Conservation (phyloP, 2,797 vertebrate species). For the Lophotriccus pileatus region DNA sequence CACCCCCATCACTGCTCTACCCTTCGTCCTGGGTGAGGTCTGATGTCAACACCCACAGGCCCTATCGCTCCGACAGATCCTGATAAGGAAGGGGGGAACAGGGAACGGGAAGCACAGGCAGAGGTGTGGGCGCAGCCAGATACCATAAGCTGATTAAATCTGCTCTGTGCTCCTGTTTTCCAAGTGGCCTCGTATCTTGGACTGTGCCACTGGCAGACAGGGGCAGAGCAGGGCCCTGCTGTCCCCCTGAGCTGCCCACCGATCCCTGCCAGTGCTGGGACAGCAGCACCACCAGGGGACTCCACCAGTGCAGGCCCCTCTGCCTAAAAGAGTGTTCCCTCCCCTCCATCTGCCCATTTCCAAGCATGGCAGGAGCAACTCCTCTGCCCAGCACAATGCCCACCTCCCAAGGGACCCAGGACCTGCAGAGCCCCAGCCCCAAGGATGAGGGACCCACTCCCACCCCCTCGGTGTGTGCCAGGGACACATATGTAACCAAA, state of each 20-base stretch:
- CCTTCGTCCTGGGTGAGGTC: neutral
- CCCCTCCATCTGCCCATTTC: neutral
- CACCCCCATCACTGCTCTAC: fast-evolving
- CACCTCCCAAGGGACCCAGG: neutral
- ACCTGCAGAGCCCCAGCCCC: neutral
- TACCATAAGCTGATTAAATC: neutral
- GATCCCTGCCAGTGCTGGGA: fast-evolving
- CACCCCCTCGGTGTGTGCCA: fast-evolving
- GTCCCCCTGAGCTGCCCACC: neutral
- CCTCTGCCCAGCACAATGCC: neutral
- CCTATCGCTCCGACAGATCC: neutral
- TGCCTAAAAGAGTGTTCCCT: neutral
- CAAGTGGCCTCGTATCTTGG: neutral
- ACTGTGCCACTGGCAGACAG: neutral
- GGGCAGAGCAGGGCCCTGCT: neutral
- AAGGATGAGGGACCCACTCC: fast-evolving
- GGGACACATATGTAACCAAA: neutral
- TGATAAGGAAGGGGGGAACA: neutral
- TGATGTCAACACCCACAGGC: neutral
- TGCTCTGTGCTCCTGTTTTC: neutral
- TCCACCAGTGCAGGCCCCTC: neutral
- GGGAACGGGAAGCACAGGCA: neutral
- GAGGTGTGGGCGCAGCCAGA: neutral
- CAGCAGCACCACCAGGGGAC: neutral
- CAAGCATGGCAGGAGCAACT: neutral